Percentiles rank a stretch among this genome's conserved stretches.
Conservation (phyloP, 2,797 vertebrate genomes). For the Galago senegalensis region DNA sequence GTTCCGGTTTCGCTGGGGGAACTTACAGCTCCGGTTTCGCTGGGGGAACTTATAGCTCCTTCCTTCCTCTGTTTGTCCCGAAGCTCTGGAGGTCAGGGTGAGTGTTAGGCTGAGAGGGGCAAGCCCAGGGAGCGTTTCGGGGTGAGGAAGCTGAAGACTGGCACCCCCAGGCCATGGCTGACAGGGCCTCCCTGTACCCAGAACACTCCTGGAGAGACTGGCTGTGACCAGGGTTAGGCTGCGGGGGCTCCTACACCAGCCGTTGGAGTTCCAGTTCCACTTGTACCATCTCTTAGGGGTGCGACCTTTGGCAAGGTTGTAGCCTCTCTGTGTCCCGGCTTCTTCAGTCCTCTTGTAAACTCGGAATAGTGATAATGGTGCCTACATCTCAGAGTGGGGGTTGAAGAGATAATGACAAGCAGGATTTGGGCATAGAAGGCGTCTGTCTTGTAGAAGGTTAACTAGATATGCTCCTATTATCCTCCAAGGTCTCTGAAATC, state of each 20-base stretch:
- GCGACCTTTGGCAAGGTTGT: not conserved
- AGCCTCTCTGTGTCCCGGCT: not conserved
- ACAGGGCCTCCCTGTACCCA: not conserved
- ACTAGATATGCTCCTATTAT: not conserved
- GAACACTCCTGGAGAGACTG: not conserved
- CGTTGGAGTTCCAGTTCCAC: accelerated
- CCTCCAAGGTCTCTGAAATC: not conserved
- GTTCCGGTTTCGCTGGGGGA: accelerated
- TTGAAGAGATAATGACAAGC: not conserved
- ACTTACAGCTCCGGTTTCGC: not conserved
- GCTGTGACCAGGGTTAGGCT: not conserved
- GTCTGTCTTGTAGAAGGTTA: not conserved
- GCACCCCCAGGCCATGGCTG: not conserved
- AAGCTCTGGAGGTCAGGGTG: too few species aligned
- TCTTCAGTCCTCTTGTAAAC: not conserved
- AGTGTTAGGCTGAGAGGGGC: not conserved
- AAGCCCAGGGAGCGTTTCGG: not conserved
- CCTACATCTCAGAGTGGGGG: accelerated
- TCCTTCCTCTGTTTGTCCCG: accelerated
- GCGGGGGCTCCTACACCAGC: not conserved
- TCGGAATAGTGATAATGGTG: accelerated
- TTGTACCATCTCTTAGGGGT: not conserved
- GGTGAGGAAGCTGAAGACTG: not conserved
- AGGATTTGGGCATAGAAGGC: not conserved
- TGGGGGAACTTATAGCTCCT: not conserved